Evolutionary conservation across 2,797 vertebrate species (phyloP).

Genomic region (Myoxocephalus aenaeus): DNA sequence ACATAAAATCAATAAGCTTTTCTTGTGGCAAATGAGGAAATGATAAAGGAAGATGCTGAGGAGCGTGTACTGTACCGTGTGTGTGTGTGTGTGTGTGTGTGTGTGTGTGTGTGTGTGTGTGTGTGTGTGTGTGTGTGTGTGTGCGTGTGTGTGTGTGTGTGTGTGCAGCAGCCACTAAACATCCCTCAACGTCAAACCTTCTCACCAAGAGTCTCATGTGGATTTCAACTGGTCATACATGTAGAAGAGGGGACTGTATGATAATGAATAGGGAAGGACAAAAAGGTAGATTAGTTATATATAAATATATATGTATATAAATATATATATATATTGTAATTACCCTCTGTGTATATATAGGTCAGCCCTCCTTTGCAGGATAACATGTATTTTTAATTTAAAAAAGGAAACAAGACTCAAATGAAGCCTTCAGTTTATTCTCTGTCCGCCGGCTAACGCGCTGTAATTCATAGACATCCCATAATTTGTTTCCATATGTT

Average conservation of each 20-base stretch:
- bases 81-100: background rate
- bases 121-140: no score
- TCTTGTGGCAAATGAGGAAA: slow-evolving; percentile 36
- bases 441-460: no score
- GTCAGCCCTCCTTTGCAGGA: no score
- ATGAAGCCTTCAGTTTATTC: no score
- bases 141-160: background rate
- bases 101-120: background rate
- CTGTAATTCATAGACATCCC: no score
- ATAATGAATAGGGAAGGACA: background rate
- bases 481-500: no score
- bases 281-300: background rate
- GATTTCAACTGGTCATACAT: no score
- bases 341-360: no score
- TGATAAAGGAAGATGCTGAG: slow-evolving; percentile 7
- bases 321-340: no score
- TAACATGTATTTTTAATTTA: no score
- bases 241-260: background rate
- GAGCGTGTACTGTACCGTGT: background rate
- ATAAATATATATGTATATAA: no score
- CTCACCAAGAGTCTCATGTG: background rate
- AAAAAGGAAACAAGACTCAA: no score
- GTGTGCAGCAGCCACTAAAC: background rate
- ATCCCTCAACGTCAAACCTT: background rate
- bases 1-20: slow-evolving; percentile 42